A percentile compares a stretch with the other conserved stretches of the same genome.
Evolutionary conservation across 2,113 vertebrate species (phyloP).

Genomic region (Ictalurus punctatus): DNA sequence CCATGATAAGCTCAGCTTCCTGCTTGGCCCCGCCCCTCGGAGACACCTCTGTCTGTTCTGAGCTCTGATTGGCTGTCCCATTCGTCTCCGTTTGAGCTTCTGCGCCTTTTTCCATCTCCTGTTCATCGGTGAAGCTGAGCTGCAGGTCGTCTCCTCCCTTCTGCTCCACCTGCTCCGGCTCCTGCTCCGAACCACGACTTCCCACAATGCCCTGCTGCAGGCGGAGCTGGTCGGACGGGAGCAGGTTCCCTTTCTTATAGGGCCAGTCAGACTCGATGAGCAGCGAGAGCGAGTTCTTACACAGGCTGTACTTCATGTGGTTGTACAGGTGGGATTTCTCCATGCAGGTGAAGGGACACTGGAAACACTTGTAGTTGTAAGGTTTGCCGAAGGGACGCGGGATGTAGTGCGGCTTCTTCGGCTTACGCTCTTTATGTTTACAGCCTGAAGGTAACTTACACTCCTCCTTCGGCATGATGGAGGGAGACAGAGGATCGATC

Average conservation of each 20-base stretch:
- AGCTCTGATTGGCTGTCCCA: constrained; percentile 49
- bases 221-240: constrained; percentile 79
- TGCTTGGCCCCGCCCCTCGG: constrained; percentile 66
- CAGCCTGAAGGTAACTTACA: constrained; percentile 81
- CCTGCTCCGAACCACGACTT: constrained; percentile 49
- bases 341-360: constrained; percentile 99
- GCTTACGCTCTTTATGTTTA: constrained; percentile 92
- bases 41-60: constrained; percentile 52
- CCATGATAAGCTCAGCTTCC: constrained; percentile 78
- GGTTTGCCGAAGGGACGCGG: constrained; percentile 96
- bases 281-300: constrained; percentile 95
- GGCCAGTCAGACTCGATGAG: constrained; percentile 93
- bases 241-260: constrained; percentile 83
- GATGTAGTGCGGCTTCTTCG: constrained; percentile 98
- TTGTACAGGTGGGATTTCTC: constrained; percentile 99
- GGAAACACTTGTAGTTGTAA: constrained; percentile 99
- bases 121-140: constrained; percentile 65
- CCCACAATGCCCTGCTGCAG: constrained; percentile 73
- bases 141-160: constrained; percentile 56
- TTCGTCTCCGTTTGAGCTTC: constrained; percentile 49
- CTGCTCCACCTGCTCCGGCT: constrained; percentile 62
- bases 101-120: constrained; percentile 55
- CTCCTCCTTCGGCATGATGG: constrained; percentile 85
- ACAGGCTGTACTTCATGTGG: constrained; percentile 99
- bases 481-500: background rate